These are phyloP conservation scores for Sinella curviseta DNA, from an alignment of 1,140 invertebrate species.

Conservation along the genomic window DNA sequence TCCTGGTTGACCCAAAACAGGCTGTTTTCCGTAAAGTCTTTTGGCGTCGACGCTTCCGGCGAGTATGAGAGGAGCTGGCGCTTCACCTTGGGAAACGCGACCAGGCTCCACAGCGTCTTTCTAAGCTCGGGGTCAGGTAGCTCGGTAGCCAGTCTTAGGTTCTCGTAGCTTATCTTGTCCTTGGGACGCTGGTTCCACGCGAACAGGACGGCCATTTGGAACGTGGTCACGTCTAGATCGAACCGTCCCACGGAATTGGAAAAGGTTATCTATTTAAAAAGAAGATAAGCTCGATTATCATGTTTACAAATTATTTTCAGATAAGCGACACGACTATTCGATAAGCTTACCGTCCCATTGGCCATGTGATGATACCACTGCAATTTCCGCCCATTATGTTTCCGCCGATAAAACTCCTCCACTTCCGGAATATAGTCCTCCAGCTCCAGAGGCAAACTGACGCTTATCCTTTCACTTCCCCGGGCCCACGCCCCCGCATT, in stretches of 20 bases:
- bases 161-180: conserved; percentile 93
- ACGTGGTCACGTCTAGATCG: conserved; percentile 97
- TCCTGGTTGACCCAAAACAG: conserved; percentile 96
- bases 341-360: conserved; percentile 84
- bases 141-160: conserved; percentile 84
- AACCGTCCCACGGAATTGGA: conserved; percentile 88
- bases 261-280: conserved; percentile 92
- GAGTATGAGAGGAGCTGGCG: conserved; percentile 82
- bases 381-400: conserved; percentile 95
- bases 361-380: conserved; percentile 99
- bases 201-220: conserved; percentile 99
- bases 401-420: conserved; percentile 91
- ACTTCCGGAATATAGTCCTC: conserved; percentile 98
- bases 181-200: conserved; percentile 94
- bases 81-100: conserved; percentile 96
- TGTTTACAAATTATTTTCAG: conserved; percentile 21
- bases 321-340: conserved; percentile 20
- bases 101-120: conserved; percentile 95
- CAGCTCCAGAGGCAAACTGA: conserved; percentile 92
- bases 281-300: conserved; percentile 14
- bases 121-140: conserved; percentile 93
- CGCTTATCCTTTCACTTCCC: conserved; percentile 88
- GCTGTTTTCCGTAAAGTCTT: conserved; percentile 91
- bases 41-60: conserved; percentile 76
- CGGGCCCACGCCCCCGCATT: conserved; percentile 98